Evolutionary conservation across 2,888 invertebrate species (phyloP), one percentile per base, ranked within the genome.

Genomic region (Petrolisthes manimaculis): DNA sequence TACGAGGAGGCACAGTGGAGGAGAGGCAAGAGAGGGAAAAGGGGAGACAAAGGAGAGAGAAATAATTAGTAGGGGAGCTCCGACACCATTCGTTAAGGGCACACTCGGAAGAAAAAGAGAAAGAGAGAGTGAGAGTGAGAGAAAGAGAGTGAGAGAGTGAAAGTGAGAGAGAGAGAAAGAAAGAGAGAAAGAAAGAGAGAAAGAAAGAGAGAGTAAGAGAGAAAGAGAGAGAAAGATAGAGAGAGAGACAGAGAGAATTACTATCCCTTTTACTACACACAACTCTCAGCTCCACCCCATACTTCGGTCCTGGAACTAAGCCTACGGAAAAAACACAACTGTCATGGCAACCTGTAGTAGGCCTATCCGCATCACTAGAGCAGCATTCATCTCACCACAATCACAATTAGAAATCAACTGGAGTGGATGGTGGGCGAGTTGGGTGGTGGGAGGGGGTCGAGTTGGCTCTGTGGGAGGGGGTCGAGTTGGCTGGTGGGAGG

Each of bases 51-150:
- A 9, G 37, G 83, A 8, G 14, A 18, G 53, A 71, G 71, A 51
- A 24, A 81, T 24, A 81, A 77, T 77, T 51, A 77, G 37, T 37
- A 51, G 51, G 77, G 51, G 37, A 12, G 51, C 6, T 51, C 37
- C 77, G 37, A 51, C 77, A 77, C 37, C 56, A 37, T 56, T 81
- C 81, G 67, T 67, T 53, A 53, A 18, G 81, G 67, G 24, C 3
- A 67, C 24, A 37, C 21, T 5, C 37, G 81, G 61, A 18, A 37
- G 67, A 18, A 18, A 37, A 24, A 18, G 81, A n/a, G 61, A 18
- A 37, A 51, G 81, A 18, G 6, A 61, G 61, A 37, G 24, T 37
- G 61, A 56, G 61, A 54, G 18, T 1, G 1, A 21, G 74, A 21
- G 24, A 21, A 0, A n/a, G 18, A n/a, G 24, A 74, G 1, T 1